Conservation (phyloP, 2,797 vertebrate species). For the Clarias fuscus region DNA sequence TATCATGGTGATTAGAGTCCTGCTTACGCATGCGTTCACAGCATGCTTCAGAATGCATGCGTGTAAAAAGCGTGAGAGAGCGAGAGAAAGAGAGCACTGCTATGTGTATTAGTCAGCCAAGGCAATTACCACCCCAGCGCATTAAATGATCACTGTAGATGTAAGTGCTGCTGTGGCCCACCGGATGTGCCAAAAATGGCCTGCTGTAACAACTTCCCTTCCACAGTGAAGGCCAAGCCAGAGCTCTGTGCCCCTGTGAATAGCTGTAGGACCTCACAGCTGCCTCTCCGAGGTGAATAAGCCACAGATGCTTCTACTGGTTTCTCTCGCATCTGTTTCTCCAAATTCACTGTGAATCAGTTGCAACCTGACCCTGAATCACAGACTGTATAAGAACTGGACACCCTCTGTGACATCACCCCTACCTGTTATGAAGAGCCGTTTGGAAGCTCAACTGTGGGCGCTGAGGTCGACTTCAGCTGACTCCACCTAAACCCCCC, state of each 20-base stretch:
- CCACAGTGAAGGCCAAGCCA: slow-evolving; percentile 48
- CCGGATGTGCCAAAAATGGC: slow-evolving; percentile 60
- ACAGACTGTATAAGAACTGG: no score
- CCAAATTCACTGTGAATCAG: neutral
- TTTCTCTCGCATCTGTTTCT: neutral
- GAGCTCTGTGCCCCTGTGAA: slow-evolving; percentile 47
- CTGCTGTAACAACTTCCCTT: slow-evolving; percentile 51
- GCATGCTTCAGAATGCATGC: slow-evolving; percentile 35
- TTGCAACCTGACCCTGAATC: neutral
- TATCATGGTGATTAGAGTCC: slow-evolving; percentile 43
- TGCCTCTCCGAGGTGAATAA: slow-evolving; percentile 50
- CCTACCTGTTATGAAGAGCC: no score
- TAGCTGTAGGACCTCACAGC: slow-evolving; percentile 53
- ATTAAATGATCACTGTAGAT: slow-evolving; percentile 65
- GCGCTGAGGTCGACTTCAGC: no score
- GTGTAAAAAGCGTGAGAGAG: slow-evolving; percentile 26
- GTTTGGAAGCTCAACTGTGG: no score
- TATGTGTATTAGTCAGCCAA: slow-evolving; percentile 56
- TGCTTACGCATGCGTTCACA: slow-evolving; percentile 36
- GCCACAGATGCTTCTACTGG: slow-evolving; percentile 45
- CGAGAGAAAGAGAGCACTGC: slow-evolving; percentile 9
- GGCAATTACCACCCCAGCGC: slow-evolving; percentile 65
- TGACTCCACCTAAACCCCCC: no score
- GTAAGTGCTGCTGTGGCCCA: slow-evolving; percentile 63
- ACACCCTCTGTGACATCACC: no score